A percentile compares a stretch with the other conserved stretches of the same genome.
These are phyloP conservation scores for Tapirus indicus DNA, from an alignment of 2,797 vertebrate genomes.

Conservation along the genomic window DNA sequence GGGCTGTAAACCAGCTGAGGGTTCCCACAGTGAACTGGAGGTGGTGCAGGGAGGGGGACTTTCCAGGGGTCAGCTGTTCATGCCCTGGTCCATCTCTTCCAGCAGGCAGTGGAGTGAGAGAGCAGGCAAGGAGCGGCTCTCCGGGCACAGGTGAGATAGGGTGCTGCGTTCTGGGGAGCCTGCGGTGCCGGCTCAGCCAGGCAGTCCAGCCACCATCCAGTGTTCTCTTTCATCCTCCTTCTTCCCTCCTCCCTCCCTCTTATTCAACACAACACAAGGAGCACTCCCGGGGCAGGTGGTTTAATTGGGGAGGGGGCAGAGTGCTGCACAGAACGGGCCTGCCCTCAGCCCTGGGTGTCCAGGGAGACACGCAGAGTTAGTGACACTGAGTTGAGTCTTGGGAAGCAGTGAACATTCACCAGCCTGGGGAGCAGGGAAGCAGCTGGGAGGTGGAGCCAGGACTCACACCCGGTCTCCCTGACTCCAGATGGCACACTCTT, in stretches of 20 bases:
- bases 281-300: background rate
- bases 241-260: background rate
- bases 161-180: background rate
- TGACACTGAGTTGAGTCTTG: background rate
- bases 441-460: background rate
- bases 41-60: background rate
- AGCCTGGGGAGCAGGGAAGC: background rate
- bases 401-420: background rate
- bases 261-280: no score
- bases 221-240: background rate
- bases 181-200: rapidly evolving
- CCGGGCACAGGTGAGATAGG: slow-evolving; percentile 22
- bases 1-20: background rate
- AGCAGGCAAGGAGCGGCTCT: rapidly evolving
- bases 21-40: background rate
- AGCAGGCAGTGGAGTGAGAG: background rate
- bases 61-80: background rate
- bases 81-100: background rate
- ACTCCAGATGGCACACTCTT: background rate
- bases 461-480: background rate
- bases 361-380: background rate
- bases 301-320: background rate
- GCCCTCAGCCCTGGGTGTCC: background rate
- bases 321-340: background rate
- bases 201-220: background rate